phyloP scores from a whole-genome alignment of 2,797 vertebrate genomes.

The Anabas testudineus region DNA sequence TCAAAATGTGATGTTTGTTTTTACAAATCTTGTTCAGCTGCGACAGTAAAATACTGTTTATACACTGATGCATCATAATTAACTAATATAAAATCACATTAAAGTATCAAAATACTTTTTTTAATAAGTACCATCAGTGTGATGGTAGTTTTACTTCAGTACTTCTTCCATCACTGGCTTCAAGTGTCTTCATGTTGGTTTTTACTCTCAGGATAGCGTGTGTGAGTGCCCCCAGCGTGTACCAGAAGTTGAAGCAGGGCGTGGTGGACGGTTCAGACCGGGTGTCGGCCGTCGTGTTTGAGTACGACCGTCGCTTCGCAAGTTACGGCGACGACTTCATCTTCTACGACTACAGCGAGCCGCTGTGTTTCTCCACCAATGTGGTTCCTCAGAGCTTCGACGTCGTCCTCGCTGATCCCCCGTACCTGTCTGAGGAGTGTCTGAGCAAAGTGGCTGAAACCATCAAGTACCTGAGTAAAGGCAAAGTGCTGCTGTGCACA shows the following conservation, averaged over 20 bases:
- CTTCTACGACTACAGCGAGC: constrained; percentile 94
- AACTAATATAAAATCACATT: too few relatives aligned
- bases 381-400: constrained; percentile 89
- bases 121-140: too few relatives aligned
- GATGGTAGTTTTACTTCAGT: too few relatives aligned
- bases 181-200: not conserved
- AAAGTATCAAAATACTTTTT: too few relatives aligned
- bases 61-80: too few relatives aligned
- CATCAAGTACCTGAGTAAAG: constrained; percentile 88
- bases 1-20: too few relatives aligned
- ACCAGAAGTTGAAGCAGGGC: constrained; percentile 92
- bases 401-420: constrained; percentile 93
- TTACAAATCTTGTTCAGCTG: too few relatives aligned
- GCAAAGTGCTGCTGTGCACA: constrained; percentile 95
- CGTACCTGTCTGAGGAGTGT: constrained; percentile 94
- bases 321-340: constrained; percentile 91
- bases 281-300: constrained; percentile 84
- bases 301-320: constrained; percentile 93
- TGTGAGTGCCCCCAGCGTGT: constrained; percentile 92
- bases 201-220: constrained; percentile 89
- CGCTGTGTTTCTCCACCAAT: constrained; percentile 83
- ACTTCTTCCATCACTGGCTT: not conserved
- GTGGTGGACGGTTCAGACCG: constrained; percentile 56
- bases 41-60: too few relatives aligned
- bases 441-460: constrained; percentile 91